Evolutionary conservation across 2,113 vertebrate species (phyloP), one percentile per base, ranked within the genome.

Genomic region (Muscicapa adusta): DNA sequence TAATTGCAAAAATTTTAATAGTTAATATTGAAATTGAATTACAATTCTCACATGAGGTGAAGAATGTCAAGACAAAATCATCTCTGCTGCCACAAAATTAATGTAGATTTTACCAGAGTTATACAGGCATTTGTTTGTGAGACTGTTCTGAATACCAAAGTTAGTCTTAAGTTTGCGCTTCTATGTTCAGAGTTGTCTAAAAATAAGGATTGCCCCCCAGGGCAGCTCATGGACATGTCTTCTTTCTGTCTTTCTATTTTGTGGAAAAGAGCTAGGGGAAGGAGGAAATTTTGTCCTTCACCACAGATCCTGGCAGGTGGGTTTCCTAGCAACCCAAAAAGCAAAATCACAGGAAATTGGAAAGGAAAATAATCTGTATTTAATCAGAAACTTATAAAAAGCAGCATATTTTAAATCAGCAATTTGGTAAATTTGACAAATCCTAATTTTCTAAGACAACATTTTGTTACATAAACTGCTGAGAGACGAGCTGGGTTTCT

Each of bases 291-390:
- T 56, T 66, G 38, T 70, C 72, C 58, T 80, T 85, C 71, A 77
- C 18, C 68, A 79, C 14, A 94, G 29, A 92, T 83, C 33, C 67
- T 74, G 34, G 72, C 75, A 88, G 68, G 72, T 84, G 60, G 43
- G 92, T 84, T 92, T 92, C 92, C 65, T 92, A 91, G 91, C 72
- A 95, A 95, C 60, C 14, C 67, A 70, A 73, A 81, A 76, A 61
- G 45, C 79, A 76, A 91, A 75, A 68, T 66, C 29, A 61, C 38
- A 50, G 53, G 56, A 75, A 90, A 85, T 1, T 50, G 66, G 29
- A 65, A 22, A 58, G 34, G 58, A 54, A 61, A 93, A 83, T 45
- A 81, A 89, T 34, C 23, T 47, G 18, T 65, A 45, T 60, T 91
- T 91, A 78, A 72, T 77, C 43, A 57, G 53, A 74, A 91, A 89